These are phyloP conservation scores for Borostomias antarcticus DNA, from an alignment of 2,797 vertebrate species.

Conservation along the genomic window DNA sequence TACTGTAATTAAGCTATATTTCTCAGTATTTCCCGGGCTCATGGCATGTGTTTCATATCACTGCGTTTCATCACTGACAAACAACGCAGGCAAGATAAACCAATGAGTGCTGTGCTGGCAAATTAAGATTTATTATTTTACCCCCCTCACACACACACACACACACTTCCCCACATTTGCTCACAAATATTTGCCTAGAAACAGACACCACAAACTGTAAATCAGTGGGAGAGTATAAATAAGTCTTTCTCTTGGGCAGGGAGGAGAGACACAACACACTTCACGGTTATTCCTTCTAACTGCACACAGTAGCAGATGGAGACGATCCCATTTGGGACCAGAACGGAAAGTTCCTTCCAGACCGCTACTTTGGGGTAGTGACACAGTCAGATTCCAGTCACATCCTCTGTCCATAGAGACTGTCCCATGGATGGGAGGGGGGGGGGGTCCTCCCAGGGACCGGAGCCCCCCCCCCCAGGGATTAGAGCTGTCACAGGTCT, in stretches of 20 bases:
- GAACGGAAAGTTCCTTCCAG: slow-evolving; percentile 45
- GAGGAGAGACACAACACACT: slow-evolving; percentile 3
- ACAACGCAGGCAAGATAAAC: slow-evolving; percentile 50
- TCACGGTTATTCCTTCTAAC: slow-evolving; percentile 47
- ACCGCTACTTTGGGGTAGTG: slow-evolving; percentile 21
- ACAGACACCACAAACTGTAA: slow-evolving; percentile 21
- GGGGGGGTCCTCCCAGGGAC: too few relatives aligned
- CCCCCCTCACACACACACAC: slow-evolving; percentile 29
- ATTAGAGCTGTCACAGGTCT: slow-evolving; percentile 37
- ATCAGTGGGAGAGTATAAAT: not conserved
- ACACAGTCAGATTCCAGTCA: slow-evolving; percentile 18
- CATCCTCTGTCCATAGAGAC: not conserved
- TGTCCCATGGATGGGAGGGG: too few relatives aligned
- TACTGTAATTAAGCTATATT: slow-evolving; percentile 68
- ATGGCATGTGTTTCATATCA: slow-evolving; percentile 62
- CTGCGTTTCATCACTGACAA: slow-evolving; percentile 66
- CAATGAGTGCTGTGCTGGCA: slow-evolving; percentile 53
- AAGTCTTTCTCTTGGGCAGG: not conserved
- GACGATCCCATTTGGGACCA: slow-evolving; percentile 53
- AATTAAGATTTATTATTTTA: slow-evolving; percentile 70
- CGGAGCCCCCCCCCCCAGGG: too few relatives aligned
- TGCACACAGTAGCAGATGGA: slow-evolving; percentile 52
- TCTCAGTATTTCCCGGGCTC: slow-evolving; percentile 39
- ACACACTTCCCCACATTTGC: too few relatives aligned
- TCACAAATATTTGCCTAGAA: slow-evolving; percentile 41